Evolutionary conservation across 2,797 vertebrate species (phyloP).

Genomic region (Lemur catta): DNA sequence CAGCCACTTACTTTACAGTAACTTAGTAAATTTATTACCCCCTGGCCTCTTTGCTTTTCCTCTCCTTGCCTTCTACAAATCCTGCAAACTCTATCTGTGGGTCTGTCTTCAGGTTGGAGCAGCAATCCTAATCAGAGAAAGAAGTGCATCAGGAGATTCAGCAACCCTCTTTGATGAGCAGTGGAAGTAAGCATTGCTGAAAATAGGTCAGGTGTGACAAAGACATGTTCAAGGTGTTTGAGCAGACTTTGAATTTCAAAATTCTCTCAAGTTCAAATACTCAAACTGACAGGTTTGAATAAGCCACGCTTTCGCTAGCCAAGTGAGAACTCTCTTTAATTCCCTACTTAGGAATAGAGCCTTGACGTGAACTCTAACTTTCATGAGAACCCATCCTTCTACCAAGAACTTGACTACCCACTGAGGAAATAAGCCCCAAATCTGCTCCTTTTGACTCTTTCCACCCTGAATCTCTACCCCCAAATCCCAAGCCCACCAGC

Average conservation of each 20-base stretch:
- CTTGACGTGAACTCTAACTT: not conserved
- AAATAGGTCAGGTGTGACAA: not conserved
- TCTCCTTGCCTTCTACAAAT: not conserved
- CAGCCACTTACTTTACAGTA: not conserved
- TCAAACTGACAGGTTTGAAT: not conserved
- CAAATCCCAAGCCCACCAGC: not conserved
- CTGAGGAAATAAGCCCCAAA: not conserved
- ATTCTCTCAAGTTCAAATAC: slow-evolving; percentile 21
- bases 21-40: not conserved
- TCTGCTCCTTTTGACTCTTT: not conserved
- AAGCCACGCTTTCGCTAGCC: not conserved
- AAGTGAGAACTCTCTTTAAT: not conserved
- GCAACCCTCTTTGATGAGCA: not conserved
- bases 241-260: slow-evolving; percentile 10
- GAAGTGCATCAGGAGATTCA: not conserved
- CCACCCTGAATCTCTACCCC: no score
- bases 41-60: not conserved
- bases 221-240: not conserved
- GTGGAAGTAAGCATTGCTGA: not conserved
- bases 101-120: not conserved
- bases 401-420: not conserved
- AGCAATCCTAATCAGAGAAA: not conserved
- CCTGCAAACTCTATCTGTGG: not conserved
- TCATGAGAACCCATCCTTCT: not conserved
- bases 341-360: not conserved